A percentile compares a stretch with the other conserved stretches of the same genome.
Conservation (phyloP, 2,113 vertebrate species). For the Uria aalge region DNA sequence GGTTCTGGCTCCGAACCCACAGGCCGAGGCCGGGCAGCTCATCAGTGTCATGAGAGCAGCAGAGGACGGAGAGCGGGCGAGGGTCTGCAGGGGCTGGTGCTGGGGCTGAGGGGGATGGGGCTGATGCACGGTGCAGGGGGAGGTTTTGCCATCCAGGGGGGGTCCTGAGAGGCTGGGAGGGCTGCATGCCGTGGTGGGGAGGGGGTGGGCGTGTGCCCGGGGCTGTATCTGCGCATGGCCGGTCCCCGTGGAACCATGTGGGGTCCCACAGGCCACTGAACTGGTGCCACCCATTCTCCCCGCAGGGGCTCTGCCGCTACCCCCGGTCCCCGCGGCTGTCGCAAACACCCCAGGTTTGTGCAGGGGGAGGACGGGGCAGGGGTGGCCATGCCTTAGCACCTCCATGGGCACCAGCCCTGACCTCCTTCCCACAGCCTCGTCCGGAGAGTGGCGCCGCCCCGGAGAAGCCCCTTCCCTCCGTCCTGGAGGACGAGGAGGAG, state of each 20-base stretch:
- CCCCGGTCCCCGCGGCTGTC: conserved; percentile 78
- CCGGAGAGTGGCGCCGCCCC: conserved; percentile 62
- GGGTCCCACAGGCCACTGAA: not conserved
- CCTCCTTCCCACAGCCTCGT: conserved; percentile 64
- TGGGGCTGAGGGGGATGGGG: not conserved
- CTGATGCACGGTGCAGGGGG: not conserved
- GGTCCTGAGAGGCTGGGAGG: accelerated
- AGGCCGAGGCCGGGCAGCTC: not conserved
- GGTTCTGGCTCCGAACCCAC: not conserved
- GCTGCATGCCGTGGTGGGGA: accelerated
- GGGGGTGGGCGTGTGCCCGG: accelerated
- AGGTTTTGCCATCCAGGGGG: not conserved
- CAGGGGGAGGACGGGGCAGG: not conserved
- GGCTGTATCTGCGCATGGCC: too few relatives aligned
- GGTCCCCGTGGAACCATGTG: accelerated
- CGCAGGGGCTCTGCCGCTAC: conserved; percentile 81
- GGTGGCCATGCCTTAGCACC: not conserved
- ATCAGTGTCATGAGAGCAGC: not conserved
- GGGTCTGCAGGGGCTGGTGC: not conserved
- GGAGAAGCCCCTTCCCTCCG: conserved; percentile 80
- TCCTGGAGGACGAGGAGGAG: conserved; percentile 78
- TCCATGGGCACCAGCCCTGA: not conserved
- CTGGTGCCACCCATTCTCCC: not conserved
- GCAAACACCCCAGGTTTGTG: conserved; percentile 74
- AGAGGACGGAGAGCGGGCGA: not conserved